Base-by-base conservation (phyloP, 2,797 vertebrate species). In the Petrocephalus schoutedeni region DNA sequence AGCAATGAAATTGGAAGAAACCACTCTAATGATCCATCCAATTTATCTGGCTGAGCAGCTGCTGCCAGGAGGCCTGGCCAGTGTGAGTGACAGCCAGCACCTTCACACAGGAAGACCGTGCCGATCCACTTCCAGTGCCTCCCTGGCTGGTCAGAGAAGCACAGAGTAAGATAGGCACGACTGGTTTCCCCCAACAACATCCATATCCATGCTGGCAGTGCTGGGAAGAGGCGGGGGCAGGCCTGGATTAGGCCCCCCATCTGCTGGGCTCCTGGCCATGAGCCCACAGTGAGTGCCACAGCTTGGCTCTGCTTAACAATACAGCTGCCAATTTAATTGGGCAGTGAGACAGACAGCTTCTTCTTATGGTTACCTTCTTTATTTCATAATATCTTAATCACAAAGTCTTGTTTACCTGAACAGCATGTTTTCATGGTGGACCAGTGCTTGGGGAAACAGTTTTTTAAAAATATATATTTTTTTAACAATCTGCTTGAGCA, bases 71-170 rank as follows among this genome's bases (percentile, higher is more conserved):
- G 64, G 85, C 41, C 64, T 89, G 90, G 89, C 88, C 89, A 89
- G 90, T 87, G 86, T 90, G 89, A 93, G 89, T 93, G 93, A 92
- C 91, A 93, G 91, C 87, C 90, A 90, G 89, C 90, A 91, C 85
- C 91, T 92, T 91, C 56, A 86, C 80, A 88, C 89, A 58, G 87
- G 89, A 92, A 93, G 67, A 91, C 89, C 0, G 71, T 59, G 59
- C 86, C 90, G 88, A 88, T 90, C 90, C 89, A 89, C 87, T 91
- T 91, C 87, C 86, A 90, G 74, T 49, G 49, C 71, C 85, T 84
- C 87, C 77, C 88, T 58, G 83, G 88, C 74, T 71, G 59, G 88
- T 56, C 16, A 12, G 56, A 59, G 32, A 8, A 54, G 86, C 89
- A 89, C 58, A 87, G 64, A 61, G 88, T 89, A 87, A 90, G 87